phyloP scores from a whole-genome alignment of 2,113 vertebrate species.

The Castor canadensis region DNA sequence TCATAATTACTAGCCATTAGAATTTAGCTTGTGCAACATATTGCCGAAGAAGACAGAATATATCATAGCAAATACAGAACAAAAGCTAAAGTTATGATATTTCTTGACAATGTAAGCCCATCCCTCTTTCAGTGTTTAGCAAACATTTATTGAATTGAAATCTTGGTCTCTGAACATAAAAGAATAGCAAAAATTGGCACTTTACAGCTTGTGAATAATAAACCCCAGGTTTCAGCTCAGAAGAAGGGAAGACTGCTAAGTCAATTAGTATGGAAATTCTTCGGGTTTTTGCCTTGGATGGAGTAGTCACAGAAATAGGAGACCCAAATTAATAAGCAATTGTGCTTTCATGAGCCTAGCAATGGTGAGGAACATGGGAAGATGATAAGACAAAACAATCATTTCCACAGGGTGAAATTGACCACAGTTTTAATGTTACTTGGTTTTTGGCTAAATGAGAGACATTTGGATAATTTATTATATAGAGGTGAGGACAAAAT shows the following conservation, averaged over 20 bases:
- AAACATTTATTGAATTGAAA: background rate
- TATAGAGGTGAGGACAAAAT: background rate
- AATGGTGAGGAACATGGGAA: background rate
- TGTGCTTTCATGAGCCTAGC: background rate
- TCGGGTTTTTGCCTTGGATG: background rate
- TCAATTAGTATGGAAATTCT: background rate
- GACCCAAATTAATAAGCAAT: background rate
- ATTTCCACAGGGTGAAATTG: background rate
- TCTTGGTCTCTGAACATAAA: background rate
- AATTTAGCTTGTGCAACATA: background rate
- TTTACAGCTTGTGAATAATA: background rate
- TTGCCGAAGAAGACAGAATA: background rate
- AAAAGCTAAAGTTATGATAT: background rate
- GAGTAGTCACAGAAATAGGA: background rate
- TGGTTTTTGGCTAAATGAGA: background rate
- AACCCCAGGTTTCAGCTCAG: background rate
- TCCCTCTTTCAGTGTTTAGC: background rate
- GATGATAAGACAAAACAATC: background rate
- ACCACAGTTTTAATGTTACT: background rate
- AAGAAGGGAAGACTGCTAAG: fast-evolving
- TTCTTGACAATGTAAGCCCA: background rate
- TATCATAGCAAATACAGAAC: background rate
- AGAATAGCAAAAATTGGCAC: background rate
- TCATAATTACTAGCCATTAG: background rate
- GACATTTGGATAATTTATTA: background rate